phyloP scores from a whole-genome alignment of 1,140 invertebrate species.

The Chrysoperla carnea region DNA sequence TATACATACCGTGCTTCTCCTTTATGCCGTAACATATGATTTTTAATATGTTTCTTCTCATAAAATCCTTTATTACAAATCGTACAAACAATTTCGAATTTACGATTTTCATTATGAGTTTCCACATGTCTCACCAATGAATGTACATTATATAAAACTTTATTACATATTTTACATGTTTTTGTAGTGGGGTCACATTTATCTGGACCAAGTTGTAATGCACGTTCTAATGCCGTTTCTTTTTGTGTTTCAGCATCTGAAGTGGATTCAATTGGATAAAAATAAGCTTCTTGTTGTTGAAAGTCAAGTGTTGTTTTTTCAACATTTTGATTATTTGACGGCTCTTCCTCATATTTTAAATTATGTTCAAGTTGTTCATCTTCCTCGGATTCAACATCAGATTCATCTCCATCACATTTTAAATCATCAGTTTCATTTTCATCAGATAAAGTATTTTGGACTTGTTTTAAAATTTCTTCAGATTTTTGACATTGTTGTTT shows the following conservation, averaged over 20 bases:
- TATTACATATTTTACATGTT: background rate
- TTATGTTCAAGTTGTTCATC: background rate
- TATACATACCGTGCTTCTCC: background rate
- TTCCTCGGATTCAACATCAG: background rate
- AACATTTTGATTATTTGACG: background rate
- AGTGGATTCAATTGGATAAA: background rate
- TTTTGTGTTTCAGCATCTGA: background rate
- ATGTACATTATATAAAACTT: slow-evolving; percentile 4
- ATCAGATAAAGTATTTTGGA: background rate
- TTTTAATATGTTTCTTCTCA: slow-evolving; percentile 10
- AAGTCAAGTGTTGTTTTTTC: background rate
- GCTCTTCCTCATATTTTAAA: background rate
- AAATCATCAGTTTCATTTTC: background rate
- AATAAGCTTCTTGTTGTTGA: background rate
- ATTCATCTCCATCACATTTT: background rate
- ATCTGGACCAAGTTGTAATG: background rate
- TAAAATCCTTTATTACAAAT: slow-evolving; percentile 14
- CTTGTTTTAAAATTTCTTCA: background rate
- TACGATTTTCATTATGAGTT: slow-evolving; percentile 17
- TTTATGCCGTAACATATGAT: background rate
- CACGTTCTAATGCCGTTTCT: background rate
- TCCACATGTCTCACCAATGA: slow-evolving; percentile 13
- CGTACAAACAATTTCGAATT: slow-evolving; percentile 10
- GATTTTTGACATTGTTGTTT: background rate
- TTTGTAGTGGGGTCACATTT: background rate